Conservation (phyloP, 2,113 vertebrate genomes). For the Labeo rohita region DNA sequence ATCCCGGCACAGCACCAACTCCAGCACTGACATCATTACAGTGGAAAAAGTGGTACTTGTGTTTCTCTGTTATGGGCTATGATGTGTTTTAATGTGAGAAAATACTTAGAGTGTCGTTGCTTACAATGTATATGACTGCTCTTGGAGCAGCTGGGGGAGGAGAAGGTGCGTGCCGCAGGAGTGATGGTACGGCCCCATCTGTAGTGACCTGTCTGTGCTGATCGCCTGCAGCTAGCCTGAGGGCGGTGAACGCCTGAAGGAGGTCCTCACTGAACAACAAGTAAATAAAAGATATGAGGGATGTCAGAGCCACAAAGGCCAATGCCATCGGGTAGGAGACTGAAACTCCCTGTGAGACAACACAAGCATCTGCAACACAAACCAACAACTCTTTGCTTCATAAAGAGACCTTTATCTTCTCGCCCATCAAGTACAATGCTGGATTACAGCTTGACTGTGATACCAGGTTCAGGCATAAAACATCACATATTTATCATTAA, state of each 20-base stretch:
- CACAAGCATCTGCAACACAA: constrained; percentile 43
- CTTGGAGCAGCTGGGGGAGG: constrained; percentile 24
- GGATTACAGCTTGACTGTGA: constrained; percentile 9
- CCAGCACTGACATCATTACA: not conserved
- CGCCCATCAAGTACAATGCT: constrained; percentile 2
- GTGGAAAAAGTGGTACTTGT: not conserved
- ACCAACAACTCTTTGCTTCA: constrained; percentile 34
- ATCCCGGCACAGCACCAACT: not conserved
- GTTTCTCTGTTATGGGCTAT: constrained; percentile 1
- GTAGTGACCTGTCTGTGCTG: constrained; percentile 42
- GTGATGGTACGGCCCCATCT: constrained; percentile 31
- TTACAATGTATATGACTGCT: constrained; percentile 23
- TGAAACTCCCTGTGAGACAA: constrained; percentile 24
- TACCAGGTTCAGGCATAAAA: not conserved
- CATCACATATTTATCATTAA: constrained; percentile 10
- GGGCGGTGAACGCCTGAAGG: constrained; percentile 53
- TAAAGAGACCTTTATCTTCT: constrained; percentile 32
- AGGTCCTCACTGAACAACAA: constrained; percentile 54
- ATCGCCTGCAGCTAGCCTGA: constrained; percentile 54
- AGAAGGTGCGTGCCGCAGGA: constrained; percentile 17
- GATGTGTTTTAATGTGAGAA: constrained; percentile 26
- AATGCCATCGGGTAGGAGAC: constrained; percentile 35
- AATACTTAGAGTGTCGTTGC: not conserved
- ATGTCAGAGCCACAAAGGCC: constrained; percentile 54
- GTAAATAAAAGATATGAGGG: constrained; percentile 55